Conservation (phyloP, 2,888 invertebrate species). For the Tanytarsus gracilentus region DNA sequence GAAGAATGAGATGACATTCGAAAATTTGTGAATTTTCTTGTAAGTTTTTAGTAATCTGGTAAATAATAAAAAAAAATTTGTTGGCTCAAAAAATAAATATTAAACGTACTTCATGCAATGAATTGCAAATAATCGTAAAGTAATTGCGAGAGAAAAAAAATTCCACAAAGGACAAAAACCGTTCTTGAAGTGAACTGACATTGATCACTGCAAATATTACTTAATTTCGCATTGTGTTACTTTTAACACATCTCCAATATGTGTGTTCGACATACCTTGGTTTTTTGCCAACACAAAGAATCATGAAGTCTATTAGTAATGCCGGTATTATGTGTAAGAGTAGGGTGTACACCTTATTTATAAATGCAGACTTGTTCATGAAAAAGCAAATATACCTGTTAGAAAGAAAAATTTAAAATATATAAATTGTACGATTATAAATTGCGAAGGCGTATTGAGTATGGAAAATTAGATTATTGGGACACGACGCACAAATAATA, state of each 20-base stretch:
- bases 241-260: not conserved
- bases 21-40: constrained; percentile 64
- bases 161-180: not conserved
- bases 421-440: not conserved
- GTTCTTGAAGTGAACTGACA: no score
- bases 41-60: constrained; percentile 63
- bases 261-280: constrained; percentile 47
- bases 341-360: constrained; percentile 49
- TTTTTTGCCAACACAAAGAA: constrained; percentile 54
- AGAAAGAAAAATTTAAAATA: constrained; percentile 34
- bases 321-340: constrained; percentile 66
- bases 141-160: constrained; percentile 6
- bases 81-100: constrained; percentile 26
- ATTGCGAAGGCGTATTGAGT: not conserved
- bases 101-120: not conserved
- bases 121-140: not conserved
- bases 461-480: no score
- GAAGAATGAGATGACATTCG: constrained; percentile 63
- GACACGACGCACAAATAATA: not conserved
- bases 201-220: no score
- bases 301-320: constrained; percentile 53
- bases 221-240: no score
- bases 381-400: constrained; percentile 50
- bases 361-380: constrained; percentile 48
- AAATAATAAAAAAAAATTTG: not conserved